Evolutionary conservation across 2,888 invertebrate species (phyloP), one percentile per base, ranked within the genome.

Genomic region (Melanotus villosus): DNA sequence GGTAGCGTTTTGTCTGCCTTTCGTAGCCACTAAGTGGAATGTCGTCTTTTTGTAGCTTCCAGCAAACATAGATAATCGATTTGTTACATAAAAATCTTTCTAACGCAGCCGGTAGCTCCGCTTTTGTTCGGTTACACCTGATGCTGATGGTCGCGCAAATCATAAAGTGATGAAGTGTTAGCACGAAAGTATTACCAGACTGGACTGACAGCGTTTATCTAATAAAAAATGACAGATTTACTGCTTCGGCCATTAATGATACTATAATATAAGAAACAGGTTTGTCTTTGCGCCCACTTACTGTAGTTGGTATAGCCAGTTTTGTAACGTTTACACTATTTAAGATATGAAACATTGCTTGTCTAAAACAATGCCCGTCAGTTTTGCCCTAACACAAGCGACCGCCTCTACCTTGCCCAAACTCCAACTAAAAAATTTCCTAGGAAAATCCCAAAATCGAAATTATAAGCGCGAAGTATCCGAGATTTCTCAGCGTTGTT

Each of bases 211-310:
- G 62, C 52, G 60, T 71, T 74, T 74, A 74, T 73, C 74, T 74
- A 74, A 73, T 73, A 73, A 74, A 74, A 71, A 73, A 71, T 72
- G 74, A 73, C 74, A 74, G 73, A 74, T 74, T 74, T 74, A 74
- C 74, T 64, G 65, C 73, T 65, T 63, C 68, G 63, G 66, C 70
- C 73, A 73, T 74, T 74, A 74, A 74, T 73, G 74, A 74, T 74
- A 71, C 65, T 62, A 68, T 65, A 65, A 69, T 69, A 73, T 71
- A 72, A 72, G 70, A 57, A 73, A 72, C 73, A 71, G 74, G 74
- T 74, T 74, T 74, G 60, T 72, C 67, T 70, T 62, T 70, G 67
- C 74, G 74, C 74, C 74, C 73, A 74, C 74, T 70, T 74, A 71
- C 62, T 63, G 52, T 65, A n/a, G n/a, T n/a, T 56, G 47, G 57